Base-by-base conservation (phyloP, 92 coral and sea anemone species). In the Diadumene lineata region DNA sequence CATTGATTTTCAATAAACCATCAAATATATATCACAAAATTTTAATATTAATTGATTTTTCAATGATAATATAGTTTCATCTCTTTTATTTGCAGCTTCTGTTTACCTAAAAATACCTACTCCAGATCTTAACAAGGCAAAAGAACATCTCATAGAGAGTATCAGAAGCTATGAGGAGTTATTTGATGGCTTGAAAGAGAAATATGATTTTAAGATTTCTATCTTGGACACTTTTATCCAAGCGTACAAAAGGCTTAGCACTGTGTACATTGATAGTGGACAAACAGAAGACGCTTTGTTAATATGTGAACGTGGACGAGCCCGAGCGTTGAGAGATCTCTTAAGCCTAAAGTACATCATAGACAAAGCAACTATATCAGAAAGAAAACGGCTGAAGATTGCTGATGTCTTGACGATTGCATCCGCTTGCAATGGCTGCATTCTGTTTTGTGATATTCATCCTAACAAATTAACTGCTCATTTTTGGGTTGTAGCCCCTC, bases 241-340 rank as follows among this genome's bases (percentile, higher is more conserved):
- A 11, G 23, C 56, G 9, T 74, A 31, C 79, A 74, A 25, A 3
- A 3, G 32, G 24, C 25, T 74, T n/a, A 76, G 28, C 24, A 19
- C 8, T 0, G 74, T 76, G 0, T 73, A 61, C 19, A 64, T 76
- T 31, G 64, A 76, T 11, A 48, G 62, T 9, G 50, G 48, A 43
- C 73, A 50, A 73, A 27, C 24, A 18, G 74, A 76, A 32, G 73
- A 76, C 31, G 79, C 79, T 16, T 67, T 74, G 46, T 56, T 74
- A 15, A 67, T 62, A 19, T 74, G 69, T 25, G 79, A 74, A 34
- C 71, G 70, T 62, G 79, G 70, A 43, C 18, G 79, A 74, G 79
- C 56, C 61, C 79, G 79, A 24, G 70, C 79, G 25, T 62, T 74
- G 25, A n/a, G n/a, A n/a, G n/a, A n/a, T n/a, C n/a, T n/a, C n/a